Percentiles rank a stretch among this genome's conserved stretches.
Conservation (phyloP, 1,140 invertebrate genomes). For the Leptinotarsa lineolata region DNA sequence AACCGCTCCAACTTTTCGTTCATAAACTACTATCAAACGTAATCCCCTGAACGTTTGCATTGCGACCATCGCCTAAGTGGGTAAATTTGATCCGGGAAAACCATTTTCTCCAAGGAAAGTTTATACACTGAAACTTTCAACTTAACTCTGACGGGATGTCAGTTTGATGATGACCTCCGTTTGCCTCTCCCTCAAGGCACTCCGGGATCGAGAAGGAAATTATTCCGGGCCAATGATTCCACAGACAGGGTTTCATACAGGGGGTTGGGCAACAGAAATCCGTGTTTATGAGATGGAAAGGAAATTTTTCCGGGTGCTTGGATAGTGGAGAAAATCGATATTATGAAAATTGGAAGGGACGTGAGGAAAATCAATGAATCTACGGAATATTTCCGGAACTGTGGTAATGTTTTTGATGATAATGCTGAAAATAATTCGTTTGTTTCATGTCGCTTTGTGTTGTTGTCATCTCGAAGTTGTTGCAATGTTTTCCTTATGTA, state of each 20-base stretch:
- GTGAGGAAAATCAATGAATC: too few relatives aligned
- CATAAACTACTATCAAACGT: not conserved
- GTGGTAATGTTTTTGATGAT: too few relatives aligned
- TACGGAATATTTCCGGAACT: too few relatives aligned
- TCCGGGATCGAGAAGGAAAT: constrained; percentile 17
- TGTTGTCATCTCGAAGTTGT: too few relatives aligned
- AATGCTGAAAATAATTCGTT: too few relatives aligned
- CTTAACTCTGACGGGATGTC: constrained; percentile 23
- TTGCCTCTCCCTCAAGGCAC: not conserved
- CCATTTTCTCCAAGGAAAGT: constrained; percentile 11
- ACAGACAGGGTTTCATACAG: not conserved
- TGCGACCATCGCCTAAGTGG: constrained; percentile 17
- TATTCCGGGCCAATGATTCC: constrained; percentile 15
- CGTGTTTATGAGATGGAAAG: not conserved
- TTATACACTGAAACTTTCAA: constrained; percentile 22
- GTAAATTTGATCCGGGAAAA: constrained; percentile 19
- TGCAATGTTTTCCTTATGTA: too few relatives aligned
- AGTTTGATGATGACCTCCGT: constrained; percentile 24
- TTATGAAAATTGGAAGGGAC: too few relatives aligned
- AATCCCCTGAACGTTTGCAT: constrained; percentile 21
- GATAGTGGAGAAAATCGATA: too few relatives aligned
- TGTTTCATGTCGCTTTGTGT: too few relatives aligned
- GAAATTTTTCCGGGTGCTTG: not conserved
- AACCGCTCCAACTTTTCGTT: not conserved
- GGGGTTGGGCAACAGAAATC: not conserved